phyloP scores from a whole-genome alignment of 2,888 invertebrate genomes.

The Fissipunctia ypsillon region DNA sequence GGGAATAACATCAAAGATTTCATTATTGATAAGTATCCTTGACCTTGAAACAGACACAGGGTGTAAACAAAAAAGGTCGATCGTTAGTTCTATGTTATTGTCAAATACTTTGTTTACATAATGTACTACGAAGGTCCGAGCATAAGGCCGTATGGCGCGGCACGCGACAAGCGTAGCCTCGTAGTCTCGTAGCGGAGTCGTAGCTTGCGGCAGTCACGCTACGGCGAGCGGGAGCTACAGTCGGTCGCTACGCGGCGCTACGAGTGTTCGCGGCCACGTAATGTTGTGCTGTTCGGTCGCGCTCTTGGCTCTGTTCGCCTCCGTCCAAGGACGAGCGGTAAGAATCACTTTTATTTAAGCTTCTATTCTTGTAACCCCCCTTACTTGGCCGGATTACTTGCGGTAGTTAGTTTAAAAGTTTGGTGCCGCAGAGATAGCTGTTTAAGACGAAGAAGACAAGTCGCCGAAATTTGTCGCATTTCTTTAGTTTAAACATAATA shows the following conservation, averaged over 20 bases:
- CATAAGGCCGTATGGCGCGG: slow-evolving; percentile 64
- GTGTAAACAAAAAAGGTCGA: slow-evolving; percentile 72
- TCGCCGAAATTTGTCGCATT: slow-evolving; percentile 12
- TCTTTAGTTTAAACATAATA: background rate
- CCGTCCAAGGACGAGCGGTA: slow-evolving; percentile 89
- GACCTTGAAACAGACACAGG: slow-evolving; percentile 62
- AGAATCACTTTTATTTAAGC: slow-evolving; percentile 76
- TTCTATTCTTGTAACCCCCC: slow-evolving; percentile 54
- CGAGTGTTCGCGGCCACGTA: slow-evolving; percentile 77
- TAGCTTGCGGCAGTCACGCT: slow-evolving; percentile 88
- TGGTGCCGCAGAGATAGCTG: slow-evolving; percentile 37
- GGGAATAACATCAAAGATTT: slow-evolving; percentile 48
- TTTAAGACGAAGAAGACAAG: slow-evolving; percentile 22
- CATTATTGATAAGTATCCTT: slow-evolving; percentile 59
- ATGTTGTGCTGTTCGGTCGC: slow-evolving; percentile 84
- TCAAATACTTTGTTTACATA: slow-evolving; percentile 87
- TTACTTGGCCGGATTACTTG: slow-evolving; percentile 51
- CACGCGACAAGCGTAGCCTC: slow-evolving; percentile 65
- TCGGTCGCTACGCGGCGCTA: slow-evolving; percentile 79
- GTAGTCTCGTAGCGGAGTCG: slow-evolving; percentile 71
- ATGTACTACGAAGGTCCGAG: slow-evolving; percentile 79
- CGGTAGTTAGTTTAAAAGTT: slow-evolving; percentile 65
- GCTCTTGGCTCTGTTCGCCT: slow-evolving; percentile 84
- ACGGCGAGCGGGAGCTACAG: slow-evolving; percentile 77
- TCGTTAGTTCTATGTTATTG: slow-evolving; percentile 79